phyloP scores from a whole-genome alignment of 1,140 invertebrate species.

The Periplaneta americana region DNA sequence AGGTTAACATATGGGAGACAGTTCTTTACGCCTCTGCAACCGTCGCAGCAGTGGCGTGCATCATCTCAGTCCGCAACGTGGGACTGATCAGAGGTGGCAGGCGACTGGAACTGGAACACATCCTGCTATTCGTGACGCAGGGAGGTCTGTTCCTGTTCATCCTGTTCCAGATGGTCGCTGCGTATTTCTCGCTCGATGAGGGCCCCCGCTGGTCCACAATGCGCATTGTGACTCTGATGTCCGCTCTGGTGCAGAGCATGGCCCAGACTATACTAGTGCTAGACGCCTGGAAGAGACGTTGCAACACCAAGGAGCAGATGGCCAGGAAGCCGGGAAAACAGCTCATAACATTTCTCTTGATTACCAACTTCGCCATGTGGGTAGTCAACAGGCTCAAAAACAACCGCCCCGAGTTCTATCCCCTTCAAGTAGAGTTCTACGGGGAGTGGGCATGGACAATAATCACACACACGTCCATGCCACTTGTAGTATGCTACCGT shows the following conservation, averaged over 20 bases:
- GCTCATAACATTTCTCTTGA: conserved; percentile 46
- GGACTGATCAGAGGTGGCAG: not conserved
- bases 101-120: conserved; percentile 55
- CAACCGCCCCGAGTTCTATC: conserved; percentile 54
- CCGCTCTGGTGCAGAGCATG: conserved; percentile 36
- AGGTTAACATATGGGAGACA: conserved; percentile 2
- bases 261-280: conserved; percentile 57
- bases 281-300: conserved; percentile 43
- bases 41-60: not conserved
- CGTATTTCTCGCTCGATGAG: conserved; percentile 16
- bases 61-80: not conserved
- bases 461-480: conserved; percentile 63
- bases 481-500: conserved; percentile 66
- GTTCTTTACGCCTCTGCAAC: not conserved
- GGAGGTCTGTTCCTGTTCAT: conserved; percentile 63
- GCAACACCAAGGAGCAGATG: conserved; percentile 29
- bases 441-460: conserved; percentile 68
- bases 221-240: conserved; percentile 37
- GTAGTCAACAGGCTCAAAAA: conserved; percentile 56
- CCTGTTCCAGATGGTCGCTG: conserved; percentile 59
- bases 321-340: conserved; percentile 41
- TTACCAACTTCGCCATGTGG: conserved; percentile 50
- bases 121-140: conserved; percentile 59
- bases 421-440: conserved; percentile 56
- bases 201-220: conserved; percentile 26